Evolutionary conservation across 2,888 invertebrate species (phyloP).

Genomic region (Busseola fusca): DNA sequence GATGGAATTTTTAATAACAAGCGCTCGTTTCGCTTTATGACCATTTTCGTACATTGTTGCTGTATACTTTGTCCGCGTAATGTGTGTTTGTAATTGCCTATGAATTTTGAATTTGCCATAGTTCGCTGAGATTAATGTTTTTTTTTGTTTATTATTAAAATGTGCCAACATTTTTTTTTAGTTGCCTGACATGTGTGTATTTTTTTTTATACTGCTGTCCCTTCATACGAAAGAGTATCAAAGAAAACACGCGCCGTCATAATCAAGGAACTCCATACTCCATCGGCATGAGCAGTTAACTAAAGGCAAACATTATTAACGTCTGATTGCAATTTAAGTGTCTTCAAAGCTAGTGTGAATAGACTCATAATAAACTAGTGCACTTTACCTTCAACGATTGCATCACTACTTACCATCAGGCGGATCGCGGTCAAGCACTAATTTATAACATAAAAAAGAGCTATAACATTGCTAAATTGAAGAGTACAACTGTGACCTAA

Average conservation of each 20-base stretch:
- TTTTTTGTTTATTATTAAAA: neutral
- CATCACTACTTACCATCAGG: no score
- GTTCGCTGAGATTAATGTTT: constrained; percentile 2
- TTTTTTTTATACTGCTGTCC: neutral
- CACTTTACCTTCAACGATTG: no score
- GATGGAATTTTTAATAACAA: constrained; percentile 86
- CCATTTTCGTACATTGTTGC: constrained; percentile 77
- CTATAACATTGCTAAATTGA: no score
- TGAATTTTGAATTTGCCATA: constrained; percentile 72
- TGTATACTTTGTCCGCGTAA: constrained; percentile 51
- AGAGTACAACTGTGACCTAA: no score
- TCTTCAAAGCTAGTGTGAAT: no score
- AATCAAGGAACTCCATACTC: neutral
- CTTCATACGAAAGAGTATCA: neutral
- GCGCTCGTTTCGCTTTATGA: constrained; percentile 73
- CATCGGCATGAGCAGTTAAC: no score
- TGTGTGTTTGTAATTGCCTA: constrained; percentile 70
- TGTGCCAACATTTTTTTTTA: no score
- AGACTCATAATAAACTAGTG: no score
- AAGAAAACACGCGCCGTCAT: neutral
- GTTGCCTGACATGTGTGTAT: neutral
- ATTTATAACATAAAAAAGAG: no score
- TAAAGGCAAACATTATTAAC: no score
- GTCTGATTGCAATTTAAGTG: no score
- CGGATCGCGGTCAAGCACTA: no score